Evolutionary conservation across 1,140 invertebrate genomes (phyloP).

Genomic region (Lutraria rhynchaena): DNA sequence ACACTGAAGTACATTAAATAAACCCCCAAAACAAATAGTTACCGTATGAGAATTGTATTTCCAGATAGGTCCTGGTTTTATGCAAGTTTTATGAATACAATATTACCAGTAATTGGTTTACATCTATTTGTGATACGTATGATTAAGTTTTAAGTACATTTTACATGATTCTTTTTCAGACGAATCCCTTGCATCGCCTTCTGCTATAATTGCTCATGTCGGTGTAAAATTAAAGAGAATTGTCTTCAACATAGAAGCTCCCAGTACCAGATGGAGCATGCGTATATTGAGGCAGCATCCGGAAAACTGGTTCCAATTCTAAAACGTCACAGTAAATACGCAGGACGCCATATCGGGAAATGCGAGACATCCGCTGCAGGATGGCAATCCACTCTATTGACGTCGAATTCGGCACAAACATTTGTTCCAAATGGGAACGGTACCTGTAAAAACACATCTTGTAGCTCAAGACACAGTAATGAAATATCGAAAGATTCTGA

Average conservation of each 20-base stretch:
- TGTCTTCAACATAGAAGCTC: not conserved
- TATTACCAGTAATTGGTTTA: too few species aligned
- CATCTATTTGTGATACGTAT: too few species aligned
- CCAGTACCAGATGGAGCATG: conserved; percentile 30
- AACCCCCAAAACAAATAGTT: too few species aligned
- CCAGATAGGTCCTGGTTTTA: too few species aligned
- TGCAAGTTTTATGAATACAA: too few species aligned
- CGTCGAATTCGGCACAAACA: not conserved
- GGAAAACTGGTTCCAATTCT: not conserved
- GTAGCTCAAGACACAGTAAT: not conserved
- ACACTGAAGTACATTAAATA: too few species aligned
- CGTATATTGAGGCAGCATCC: conserved; percentile 44
- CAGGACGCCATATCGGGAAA: conserved; percentile 9
- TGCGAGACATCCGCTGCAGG: not conserved
- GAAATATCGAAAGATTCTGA: not conserved
- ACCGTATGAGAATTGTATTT: too few species aligned
- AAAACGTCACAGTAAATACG: not conserved
- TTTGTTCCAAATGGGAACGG: not conserved
- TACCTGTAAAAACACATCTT: too few species aligned
- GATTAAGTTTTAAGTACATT: too few species aligned
- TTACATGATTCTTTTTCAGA: conserved; percentile 43
- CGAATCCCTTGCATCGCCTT: conserved; percentile 42
- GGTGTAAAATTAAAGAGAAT: conserved; percentile 3
- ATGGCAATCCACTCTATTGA: not conserved
- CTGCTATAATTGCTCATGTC: conserved; percentile 26